These are phyloP conservation scores for Gasterosteus aculeatus DNA, from an alignment of 2,113 vertebrate genomes.

Conservation along the genomic window DNA sequence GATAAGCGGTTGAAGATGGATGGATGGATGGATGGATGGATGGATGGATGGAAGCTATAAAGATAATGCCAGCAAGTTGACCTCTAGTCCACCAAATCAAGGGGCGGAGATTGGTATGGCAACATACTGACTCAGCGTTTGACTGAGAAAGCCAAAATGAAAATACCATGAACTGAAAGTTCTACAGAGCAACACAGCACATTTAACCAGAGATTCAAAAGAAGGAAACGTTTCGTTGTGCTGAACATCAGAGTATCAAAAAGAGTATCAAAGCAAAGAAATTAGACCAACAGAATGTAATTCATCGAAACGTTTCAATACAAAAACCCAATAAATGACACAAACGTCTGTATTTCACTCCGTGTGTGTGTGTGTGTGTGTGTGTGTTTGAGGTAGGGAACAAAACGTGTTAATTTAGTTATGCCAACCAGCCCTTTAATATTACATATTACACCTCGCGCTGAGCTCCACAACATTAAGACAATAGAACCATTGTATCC, in stretches of 20 bases:
- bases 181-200: constrained; percentile 12
- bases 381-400: constrained; percentile 16
- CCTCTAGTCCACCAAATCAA: constrained; percentile 15
- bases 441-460: constrained; percentile 8
- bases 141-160: not conserved
- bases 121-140: constrained; percentile 25
- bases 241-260: constrained; percentile 30
- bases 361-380: constrained; percentile 29
- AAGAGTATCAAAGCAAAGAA: constrained; percentile 43
- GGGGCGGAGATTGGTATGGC: constrained; percentile 29
- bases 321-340: not conserved
- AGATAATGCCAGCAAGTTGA: constrained; percentile 42
- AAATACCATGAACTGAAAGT: constrained; percentile 26
- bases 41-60: constrained; percentile 19
- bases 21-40: too few species aligned
- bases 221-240: constrained; percentile 19
- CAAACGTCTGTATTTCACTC: constrained; percentile 7
- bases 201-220: constrained; percentile 12
- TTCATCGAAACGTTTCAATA: constrained; percentile 9
- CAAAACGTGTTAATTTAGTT: constrained; percentile 42
- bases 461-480: constrained; percentile 38
- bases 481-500: constrained; percentile 36
- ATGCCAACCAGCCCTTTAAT: constrained; percentile 48
- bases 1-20: too few species aligned
- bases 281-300: constrained; percentile 22